Evolutionary conservation across 2,113 vertebrate species (phyloP).

Genomic region (Erinaceus europaeus): DNA sequence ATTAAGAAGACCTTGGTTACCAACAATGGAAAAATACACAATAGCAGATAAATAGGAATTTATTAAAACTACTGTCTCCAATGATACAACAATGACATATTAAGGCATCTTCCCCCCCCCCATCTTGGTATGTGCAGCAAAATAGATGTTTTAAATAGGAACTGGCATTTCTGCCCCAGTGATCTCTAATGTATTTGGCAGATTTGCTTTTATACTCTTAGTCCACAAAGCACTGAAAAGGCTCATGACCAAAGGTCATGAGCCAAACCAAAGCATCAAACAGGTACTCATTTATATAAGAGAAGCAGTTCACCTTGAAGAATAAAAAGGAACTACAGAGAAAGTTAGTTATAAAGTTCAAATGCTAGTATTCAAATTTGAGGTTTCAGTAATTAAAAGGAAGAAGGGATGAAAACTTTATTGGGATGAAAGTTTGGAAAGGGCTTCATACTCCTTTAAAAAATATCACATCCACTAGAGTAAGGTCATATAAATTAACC

Average conservation of each 20-base stretch:
- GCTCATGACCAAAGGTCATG: neutral
- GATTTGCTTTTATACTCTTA: neutral
- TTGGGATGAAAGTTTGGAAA: slow-evolving; percentile 60
- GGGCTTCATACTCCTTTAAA: slow-evolving; percentile 67
- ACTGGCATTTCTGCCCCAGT: slow-evolving; percentile 37
- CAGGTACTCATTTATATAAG: neutral
- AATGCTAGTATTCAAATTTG: slow-evolving; percentile 22
- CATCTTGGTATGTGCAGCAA: slow-evolving; percentile 50
- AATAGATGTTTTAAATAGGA: slow-evolving; percentile 60
- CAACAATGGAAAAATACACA: slow-evolving; percentile 13
- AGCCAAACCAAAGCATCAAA: neutral
- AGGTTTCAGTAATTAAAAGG: slow-evolving; percentile 46
- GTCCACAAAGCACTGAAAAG: neutral
- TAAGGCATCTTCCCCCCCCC: slow-evolving; percentile 81
- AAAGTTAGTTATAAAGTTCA: slow-evolving; percentile 16
- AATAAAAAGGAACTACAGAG: slow-evolving; percentile 25
- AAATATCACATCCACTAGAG: slow-evolving; percentile 54
- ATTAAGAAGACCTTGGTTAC: slow-evolving; percentile 1
- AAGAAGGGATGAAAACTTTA: slow-evolving; percentile 65
- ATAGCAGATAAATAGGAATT: slow-evolving; percentile 75
- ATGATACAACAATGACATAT: slow-evolving; percentile 74
- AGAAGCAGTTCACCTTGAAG: slow-evolving; percentile 26
- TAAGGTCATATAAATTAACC: slow-evolving; percentile 71
- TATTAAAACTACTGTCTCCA: slow-evolving; percentile 75
- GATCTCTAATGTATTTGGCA: slow-evolving; percentile 12